These are phyloP conservation scores for Erythrocercus mccallii DNA, from an alignment of 2,113 vertebrate genomes.

Conservation along the genomic window DNA sequence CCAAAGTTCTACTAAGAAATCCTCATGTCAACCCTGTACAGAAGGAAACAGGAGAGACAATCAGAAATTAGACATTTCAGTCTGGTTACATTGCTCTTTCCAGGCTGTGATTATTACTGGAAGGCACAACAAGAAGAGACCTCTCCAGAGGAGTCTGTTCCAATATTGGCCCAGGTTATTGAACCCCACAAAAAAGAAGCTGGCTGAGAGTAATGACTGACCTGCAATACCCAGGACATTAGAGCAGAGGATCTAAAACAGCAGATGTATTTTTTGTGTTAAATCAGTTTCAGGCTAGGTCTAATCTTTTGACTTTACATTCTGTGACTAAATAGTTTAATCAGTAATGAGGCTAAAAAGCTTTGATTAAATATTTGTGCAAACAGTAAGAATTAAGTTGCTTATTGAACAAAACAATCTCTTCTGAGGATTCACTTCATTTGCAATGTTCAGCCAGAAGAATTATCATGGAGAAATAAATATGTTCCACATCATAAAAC, in stretches of 20 bases:
- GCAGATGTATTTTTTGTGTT: not conserved
- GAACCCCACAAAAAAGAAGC: not conserved
- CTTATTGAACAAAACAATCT: constrained; percentile 10
- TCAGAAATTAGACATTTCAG: not conserved
- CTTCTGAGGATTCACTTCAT: constrained; percentile 2
- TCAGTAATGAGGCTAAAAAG: constrained; percentile 8
- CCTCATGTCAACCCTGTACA: fast-evolving
- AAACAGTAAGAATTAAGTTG: constrained; percentile 6
- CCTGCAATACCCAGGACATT: not conserved
- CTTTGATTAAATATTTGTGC: constrained; percentile 12
- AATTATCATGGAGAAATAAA: not conserved
- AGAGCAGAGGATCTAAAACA: not conserved
- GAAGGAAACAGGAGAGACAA: not conserved
- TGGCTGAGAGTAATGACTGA: not conserved
- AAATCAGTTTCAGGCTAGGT: not conserved
- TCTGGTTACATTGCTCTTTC: not conserved
- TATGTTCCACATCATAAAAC: not conserved
- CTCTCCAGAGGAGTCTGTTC: not conserved
- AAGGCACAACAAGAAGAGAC: not conserved
- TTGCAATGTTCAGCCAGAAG: constrained; percentile 21
- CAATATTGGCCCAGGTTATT: not conserved
- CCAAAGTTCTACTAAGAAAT: not conserved
- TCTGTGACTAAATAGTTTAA: not conserved
- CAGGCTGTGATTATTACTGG: not conserved
- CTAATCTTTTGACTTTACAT: not conserved